Evolutionary conservation across 2,888 invertebrate species (phyloP).

Genomic region (Hirudinaria manillensis): DNA sequence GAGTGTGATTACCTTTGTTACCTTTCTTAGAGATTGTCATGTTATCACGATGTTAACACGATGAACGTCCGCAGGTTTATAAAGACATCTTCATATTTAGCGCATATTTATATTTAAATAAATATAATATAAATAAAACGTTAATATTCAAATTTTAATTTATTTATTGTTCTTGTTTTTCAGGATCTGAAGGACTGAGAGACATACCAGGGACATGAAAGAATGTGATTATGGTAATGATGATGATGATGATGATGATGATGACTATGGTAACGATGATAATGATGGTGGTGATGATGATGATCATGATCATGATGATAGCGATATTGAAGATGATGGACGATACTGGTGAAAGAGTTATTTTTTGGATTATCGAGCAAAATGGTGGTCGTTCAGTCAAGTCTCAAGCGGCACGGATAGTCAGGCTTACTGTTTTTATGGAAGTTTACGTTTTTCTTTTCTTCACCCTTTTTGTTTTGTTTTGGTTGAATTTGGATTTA

Average conservation of each 20-base stretch:
- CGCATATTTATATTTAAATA: too few relatives aligned
- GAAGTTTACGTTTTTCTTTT: not conserved
- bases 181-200: not conserved
- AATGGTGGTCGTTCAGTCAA: not conserved
- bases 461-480: not conserved
- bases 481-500: not conserved
- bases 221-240: conserved; percentile 11
- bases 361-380: not conserved
- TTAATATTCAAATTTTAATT: too few relatives aligned
- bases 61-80: too few relatives aligned
- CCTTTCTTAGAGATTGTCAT: too few relatives aligned
- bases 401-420: not conserved
- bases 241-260: conserved; percentile 28
- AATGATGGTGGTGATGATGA: conserved; percentile 29
- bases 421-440: not conserved
- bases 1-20: not conserved
- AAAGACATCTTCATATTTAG: too few relatives aligned
- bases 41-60: too few relatives aligned
- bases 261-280: conserved; percentile 23
- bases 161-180: not conserved
- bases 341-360: not conserved
- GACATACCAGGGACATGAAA: not conserved
- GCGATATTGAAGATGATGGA: conserved; percentile 73
- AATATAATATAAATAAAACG: too few relatives aligned
- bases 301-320: conserved; percentile 70